These are phyloP conservation scores for Yponomeuta cagnagella DNA, from an alignment of 2,888 invertebrate species.

Conservation along the genomic window DNA sequence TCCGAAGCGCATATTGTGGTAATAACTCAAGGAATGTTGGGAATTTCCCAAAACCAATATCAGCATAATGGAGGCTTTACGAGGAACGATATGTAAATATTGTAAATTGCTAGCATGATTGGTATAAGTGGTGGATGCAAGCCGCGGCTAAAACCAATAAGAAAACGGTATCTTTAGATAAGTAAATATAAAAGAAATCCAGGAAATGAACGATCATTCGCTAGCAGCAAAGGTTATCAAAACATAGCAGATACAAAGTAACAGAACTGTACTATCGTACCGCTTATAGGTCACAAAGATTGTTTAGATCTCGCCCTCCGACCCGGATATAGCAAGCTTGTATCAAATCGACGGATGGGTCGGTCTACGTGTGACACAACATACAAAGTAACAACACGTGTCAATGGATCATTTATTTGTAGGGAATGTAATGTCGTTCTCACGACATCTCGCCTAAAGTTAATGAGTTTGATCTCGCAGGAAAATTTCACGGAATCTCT, in stretches of 20 bases:
- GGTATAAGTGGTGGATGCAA: background rate
- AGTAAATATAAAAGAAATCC: background rate
- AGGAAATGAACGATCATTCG: background rate
- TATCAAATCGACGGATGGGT: background rate
- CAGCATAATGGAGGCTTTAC: background rate
- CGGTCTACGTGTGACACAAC: background rate
- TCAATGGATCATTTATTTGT: background rate
- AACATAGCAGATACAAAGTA: too few relatives aligned
- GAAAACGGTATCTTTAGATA: background rate
- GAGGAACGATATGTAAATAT: background rate
- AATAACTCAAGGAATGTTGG: background rate
- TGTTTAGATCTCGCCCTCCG: slow-evolving; percentile 63
- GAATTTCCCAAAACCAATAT: background rate
- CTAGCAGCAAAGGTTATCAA: too few relatives aligned
- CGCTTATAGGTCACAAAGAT: slow-evolving; percentile 58
- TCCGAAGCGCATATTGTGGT: background rate
- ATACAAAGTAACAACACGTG: background rate
- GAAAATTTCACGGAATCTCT: too few relatives aligned
- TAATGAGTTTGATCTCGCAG: too few relatives aligned
- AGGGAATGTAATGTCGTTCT: background rate
- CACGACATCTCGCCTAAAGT: too few relatives aligned
- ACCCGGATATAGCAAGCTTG: slow-evolving; percentile 48
- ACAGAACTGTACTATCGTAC: background rate
- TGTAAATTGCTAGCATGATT: background rate
- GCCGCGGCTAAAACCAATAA: background rate